These are phyloP conservation scores for Bothrops alternatus DNA, from an alignment of 2,797 vertebrate genomes.

Conservation along the genomic window DNA sequence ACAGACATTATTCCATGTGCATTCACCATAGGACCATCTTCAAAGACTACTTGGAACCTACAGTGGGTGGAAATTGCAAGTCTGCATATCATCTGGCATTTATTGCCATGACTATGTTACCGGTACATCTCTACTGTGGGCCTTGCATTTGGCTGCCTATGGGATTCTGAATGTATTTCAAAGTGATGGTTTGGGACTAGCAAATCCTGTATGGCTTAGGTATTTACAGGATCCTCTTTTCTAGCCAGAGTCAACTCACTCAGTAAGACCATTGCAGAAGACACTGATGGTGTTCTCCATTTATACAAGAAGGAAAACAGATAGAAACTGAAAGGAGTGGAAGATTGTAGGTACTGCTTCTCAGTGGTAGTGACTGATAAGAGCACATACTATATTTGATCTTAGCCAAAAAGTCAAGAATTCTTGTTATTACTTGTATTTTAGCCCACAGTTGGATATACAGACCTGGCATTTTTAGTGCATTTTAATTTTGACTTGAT, in stretches of 20 bases:
- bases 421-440: neutral
- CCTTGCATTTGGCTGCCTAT: neutral
- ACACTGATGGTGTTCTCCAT: neutral
- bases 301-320: neutral
- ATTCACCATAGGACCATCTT: neutral
- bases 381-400: neutral
- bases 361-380: neutral
- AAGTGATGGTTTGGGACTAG: neutral
- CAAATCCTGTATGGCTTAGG: neutral
- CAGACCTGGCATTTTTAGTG: neutral
- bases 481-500: neutral
- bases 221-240: neutral
- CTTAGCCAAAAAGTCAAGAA: neutral
- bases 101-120: neutral
- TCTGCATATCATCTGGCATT: neutral
- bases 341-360: neutral
- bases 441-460: neutral
- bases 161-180: neutral
- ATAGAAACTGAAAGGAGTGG: neutral
- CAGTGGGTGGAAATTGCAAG: neutral
- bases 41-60: neutral
- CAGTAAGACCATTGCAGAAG: neutral
- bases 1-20: neutral
- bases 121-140: neutral
- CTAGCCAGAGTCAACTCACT: neutral